Evolutionary conservation across 2,113 vertebrate genomes (phyloP), one percentile per base, ranked within the genome.

Genomic region (Noturus placidus): DNA sequence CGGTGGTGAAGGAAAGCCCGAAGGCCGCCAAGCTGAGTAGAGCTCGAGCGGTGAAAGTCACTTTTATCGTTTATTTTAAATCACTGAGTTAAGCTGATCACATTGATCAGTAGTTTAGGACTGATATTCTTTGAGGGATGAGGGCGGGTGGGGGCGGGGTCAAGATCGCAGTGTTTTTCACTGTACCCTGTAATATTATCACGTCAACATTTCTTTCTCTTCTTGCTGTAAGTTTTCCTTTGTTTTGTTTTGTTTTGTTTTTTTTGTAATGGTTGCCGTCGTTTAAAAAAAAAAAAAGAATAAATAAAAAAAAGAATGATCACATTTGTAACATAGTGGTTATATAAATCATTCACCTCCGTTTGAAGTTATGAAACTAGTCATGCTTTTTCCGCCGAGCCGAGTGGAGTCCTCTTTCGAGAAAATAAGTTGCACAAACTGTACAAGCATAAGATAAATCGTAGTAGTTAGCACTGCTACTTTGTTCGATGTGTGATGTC

Each of bases 381-480:
- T 96, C 63, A 96, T 97, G 96, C 67, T 96, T 95, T 97, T 79
- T 97, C 79, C 13, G 96, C 96, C 95, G 93, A 95, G 96, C 94
- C 94, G 94, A 95, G 95, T 94, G 93, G 92, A 96, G 95, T 94
- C 90, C 93, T 96, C 92, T 94, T 96, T 92, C 94, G 93, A 93
- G 52, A 90, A 96, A 38, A 81, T 33, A 81, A 59, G 95, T 98
- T 97, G 97, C 97, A 99, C 97, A 98, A 96, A 95, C 96, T 97
- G 97, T 94, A 97, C 96, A 97, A 97, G 96, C 97, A 95, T 97
- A 96, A 97, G 96, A 96, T 97, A 93, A 97, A 96, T 95, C 94
- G 97, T 98, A 97, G 98, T 97, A 95, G 97, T 96, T 98, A 98
- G 97, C 97, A 97, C 97, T 97, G 97, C 97, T 98, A 96, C 97